Evolutionary conservation across 1,140 invertebrate genomes (phyloP), one percentile per base, ranked within the genome.

Genomic region (Andricus grossulariae): DNA sequence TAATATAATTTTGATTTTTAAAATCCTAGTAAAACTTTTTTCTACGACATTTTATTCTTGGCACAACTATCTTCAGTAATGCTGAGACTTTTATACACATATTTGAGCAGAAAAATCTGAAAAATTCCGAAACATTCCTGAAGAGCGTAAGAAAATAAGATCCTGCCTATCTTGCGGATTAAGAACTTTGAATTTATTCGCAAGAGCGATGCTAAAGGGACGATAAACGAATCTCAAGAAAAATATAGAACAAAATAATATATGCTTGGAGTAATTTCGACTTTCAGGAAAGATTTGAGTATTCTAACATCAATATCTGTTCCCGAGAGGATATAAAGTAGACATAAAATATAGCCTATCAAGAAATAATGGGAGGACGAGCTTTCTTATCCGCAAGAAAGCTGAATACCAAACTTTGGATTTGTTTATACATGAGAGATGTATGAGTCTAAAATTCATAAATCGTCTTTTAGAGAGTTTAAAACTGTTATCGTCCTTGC

Each of bases 121-220:
- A 32, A 66, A 66, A 39, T 7, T 66, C 0, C 60, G 5, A 66
- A 39, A 66, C 25, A 45, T 45, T 66, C 32, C 60, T 66, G 25
- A 16, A 15, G 15, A 45, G 60, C 12, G 25, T 16, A 7, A 39
- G 60, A 16, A 39, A 39, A 66, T 21, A 39, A 66, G 60, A 66
- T 66, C 15, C 25, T 66, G 60, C 25, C 15, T 66, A 32, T 66
- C 25, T 66, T 13, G 16, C 13, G n/a, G 60, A 66, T 66, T 66
- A 45, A 39, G n/a, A 66, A 39, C 15, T 66, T 66, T 16, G 60
- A 45, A 66, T 66, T 66, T 66, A 66, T 66, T 66, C 60, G n/a
- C 25, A 39, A 66, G 25, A 66, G n/a, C 25, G 25, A 66, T 66
- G 39, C 39, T 66, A 12, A 66, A 66, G 60, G 60, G 60, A 66